Evolutionary conservation across 2,113 vertebrate species (phyloP), one percentile per base, ranked within the genome.

Genomic region (Leptodactylus fuscus): DNA sequence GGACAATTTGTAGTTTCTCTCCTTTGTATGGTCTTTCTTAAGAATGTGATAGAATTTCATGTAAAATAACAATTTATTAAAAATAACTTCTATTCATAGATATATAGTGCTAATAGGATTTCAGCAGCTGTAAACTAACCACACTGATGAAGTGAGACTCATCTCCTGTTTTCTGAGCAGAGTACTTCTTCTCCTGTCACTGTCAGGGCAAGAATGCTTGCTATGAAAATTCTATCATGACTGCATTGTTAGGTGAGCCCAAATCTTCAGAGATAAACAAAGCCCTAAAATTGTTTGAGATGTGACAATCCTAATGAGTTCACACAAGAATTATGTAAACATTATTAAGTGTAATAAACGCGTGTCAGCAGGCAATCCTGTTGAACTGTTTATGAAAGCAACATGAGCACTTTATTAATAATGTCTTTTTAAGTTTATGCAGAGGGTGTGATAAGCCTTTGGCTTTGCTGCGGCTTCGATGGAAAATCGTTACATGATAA

Each of bases 341-440:
- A 91, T 91, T 93, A 93, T 93, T 94, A 94, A 94, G 91, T 90
- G 90, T 89, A 93, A 93, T 93, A 94, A 94, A 93, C 91, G 89
- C 89, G 82, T 87, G 91, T 91, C 92, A 85, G 90, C 87, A 93
- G 87, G 88, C 93, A 90, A 83, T 88, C 91, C 91, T 87, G 85
- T 89, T 88, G 91, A 90, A 91, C 87, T 87, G 88, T 82, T 90
- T 90, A 90, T 91, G 90, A 92, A 93, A 93, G 91, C 87, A 76
- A n/a, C 9, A 0, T 0, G 0, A 92, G 88, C 87, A 5, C 89
- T 90, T 88, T 92, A 89, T 90, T 92, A 88, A 65, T 92, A 92
- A 93, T 90, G 91, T 90, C 91, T 94, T 94, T 93, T 92, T 92
- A 94, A 94, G 93, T 94, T 92, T 92, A 84, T 91, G 90, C 91